Base-by-base conservation (phyloP, 2,113 vertebrate genomes). In the Chloroceryle aenea region DNA sequence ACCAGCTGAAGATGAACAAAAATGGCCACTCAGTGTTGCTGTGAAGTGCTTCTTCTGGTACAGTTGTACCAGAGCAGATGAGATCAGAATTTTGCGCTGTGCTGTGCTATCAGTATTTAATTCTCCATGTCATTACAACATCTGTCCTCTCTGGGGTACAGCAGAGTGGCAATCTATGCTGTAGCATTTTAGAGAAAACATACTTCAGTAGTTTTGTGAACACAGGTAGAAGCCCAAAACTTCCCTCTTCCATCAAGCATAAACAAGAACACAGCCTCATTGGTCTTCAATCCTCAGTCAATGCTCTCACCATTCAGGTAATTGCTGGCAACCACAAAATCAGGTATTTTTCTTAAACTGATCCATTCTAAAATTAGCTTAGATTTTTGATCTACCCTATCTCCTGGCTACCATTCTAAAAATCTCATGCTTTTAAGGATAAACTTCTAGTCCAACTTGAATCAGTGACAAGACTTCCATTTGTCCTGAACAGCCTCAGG, bases 41-140 rank as follows among this genome's bases (percentile, higher is more conserved):
- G 52, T n/a, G 47, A 69, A 40, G 12, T 74, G 78, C 61, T 58
- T 67, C 43, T 59, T 48, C 47, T 48, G 22, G 4, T 45, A 48
- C n/a, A 30, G 21, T 38, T 63, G 26, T 40, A 62, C 22, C 10
- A 29, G 38, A 68, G 78, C 62, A 78, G 76, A 68, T 12, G 21
- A 97, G 89, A 67, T 61, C 73, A 82, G n/a, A 85, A 76, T 69
- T 85, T 71, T 89, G 53, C 53, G 93, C 52, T 76, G 53, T 56
- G 45, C 62, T 50, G 17, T 64, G 58, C 64, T 67, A 69, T 82
- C 36, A 52, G 27, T 85, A 85, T 83, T 83, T 79, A 90, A 89
- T 91, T 85, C n/a, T 79, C 58, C 2, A 2, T 48, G 36, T 62
- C 62, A 12, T 72, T 36, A 40, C 23, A 80, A 48, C 14, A 73